A percentile compares a stretch with the other conserved stretches of the same genome.
These are phyloP conservation scores for Scolopax bukidnonensis DNA, from an alignment of 2,797 vertebrate species.

Conservation along the genomic window DNA sequence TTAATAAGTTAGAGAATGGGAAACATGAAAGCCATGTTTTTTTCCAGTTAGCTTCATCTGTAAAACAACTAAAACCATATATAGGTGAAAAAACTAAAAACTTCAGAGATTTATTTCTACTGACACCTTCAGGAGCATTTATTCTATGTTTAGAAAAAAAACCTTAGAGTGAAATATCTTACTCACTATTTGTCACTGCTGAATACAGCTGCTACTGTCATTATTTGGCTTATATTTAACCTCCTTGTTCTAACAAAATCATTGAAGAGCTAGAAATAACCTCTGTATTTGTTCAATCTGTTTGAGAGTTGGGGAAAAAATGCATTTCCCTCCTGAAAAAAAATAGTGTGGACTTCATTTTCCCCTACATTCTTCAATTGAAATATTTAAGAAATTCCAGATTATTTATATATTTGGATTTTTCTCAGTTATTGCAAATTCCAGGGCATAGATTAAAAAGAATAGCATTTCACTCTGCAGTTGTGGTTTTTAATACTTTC, in stretches of 20 bases:
- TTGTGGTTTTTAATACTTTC: background rate
- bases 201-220: background rate
- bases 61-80: background rate
- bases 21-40: background rate
- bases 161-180: background rate
- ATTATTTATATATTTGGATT: background rate
- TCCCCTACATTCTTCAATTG: background rate
- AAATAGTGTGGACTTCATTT: accelerated
- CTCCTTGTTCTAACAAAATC: background rate
- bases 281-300: background rate
- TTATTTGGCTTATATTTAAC: background rate
- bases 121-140: background rate
- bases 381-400: background rate
- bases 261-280: background rate
- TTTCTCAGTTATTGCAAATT: background rate
- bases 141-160: background rate
- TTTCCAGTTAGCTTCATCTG: background rate
- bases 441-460: background rate
- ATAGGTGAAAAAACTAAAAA: background rate
- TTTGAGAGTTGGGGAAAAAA: background rate
- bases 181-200: background rate
- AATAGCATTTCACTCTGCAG: background rate
- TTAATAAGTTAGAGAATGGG: background rate
- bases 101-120: background rate
- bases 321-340: background rate